A percentile compares a stretch with the other conserved stretches of the same genome.
Conservation (phyloP, 2,113 vertebrate species). For the Orientallactaga bullata region DNA sequence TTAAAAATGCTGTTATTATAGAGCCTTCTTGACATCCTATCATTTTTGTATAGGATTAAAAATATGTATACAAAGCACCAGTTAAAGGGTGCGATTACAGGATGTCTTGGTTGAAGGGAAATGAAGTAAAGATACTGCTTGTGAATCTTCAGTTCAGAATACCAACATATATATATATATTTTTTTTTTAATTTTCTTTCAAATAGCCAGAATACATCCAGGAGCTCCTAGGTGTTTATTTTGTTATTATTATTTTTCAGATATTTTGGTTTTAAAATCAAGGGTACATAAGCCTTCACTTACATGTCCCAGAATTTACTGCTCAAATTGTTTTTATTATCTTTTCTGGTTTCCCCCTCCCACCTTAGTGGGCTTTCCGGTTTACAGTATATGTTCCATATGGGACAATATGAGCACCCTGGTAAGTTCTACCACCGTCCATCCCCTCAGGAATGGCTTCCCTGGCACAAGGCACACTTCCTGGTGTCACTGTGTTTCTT, state of each 20-base stretch:
- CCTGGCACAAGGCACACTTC: constrained; percentile 63
- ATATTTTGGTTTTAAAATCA: constrained; percentile 81
- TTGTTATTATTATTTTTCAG: not conserved
- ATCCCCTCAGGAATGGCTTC: constrained; percentile 25
- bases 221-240: constrained; percentile 68
- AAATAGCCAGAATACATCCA: constrained; percentile 83
- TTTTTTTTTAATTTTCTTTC: constrained; percentile 84
- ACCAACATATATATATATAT: constrained; percentile 83
- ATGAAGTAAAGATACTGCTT: constrained; percentile 84
- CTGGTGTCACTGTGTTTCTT: constrained; percentile 71
- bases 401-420: constrained; percentile 25
- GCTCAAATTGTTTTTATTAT: constrained; percentile 40
- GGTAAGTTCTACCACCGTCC: constrained; percentile 55
- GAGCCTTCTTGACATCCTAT: constrained; percentile 93
- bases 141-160: constrained; percentile 87
- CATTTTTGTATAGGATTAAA: constrained; percentile 93
- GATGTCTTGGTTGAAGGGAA: constrained; percentile 87
- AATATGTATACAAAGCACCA: constrained; percentile 92
- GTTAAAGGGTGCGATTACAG: constrained; percentile 88
- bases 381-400: not conserved
- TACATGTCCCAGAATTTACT: constrained; percentile 77
- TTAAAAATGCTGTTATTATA: constrained; percentile 93
- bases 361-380: not conserved
- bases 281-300: constrained; percentile 79
- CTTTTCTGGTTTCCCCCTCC: constrained; percentile 17